Evolutionary conservation across 1,140 invertebrate species (phyloP).

Genomic region (Drosophila nikananu): DNA sequence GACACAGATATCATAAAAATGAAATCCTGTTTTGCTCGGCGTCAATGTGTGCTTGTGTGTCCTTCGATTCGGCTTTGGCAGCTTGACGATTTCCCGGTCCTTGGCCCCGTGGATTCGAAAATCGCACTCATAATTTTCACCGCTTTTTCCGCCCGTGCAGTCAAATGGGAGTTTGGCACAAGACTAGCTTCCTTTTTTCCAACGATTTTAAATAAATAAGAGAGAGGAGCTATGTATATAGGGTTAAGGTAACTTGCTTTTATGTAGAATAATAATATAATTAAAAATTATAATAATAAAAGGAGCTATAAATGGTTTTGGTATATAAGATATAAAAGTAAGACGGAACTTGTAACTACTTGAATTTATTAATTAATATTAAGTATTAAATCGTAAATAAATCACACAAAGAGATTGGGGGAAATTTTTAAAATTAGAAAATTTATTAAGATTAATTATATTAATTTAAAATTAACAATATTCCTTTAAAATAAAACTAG

Average conservation of each 20-base stretch:
- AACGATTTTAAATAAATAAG: background rate
- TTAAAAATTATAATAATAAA: no score
- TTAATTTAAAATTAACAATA: no score
- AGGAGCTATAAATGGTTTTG: no score
- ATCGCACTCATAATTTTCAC: slow-evolving; percentile 52
- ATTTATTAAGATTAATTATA: no score
- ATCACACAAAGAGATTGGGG: no score
- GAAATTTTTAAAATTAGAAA: no score
- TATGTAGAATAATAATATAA: background rate
- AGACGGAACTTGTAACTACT: background rate
- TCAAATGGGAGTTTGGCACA: slow-evolving; percentile 55
- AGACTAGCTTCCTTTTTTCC: slow-evolving; percentile 16
- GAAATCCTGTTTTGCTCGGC: slow-evolving; percentile 67
- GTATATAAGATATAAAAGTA: no score
- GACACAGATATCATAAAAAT: slow-evolving; percentile 85
- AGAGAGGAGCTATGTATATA: no score
- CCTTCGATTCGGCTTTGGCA: slow-evolving; percentile 47
- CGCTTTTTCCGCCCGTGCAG: slow-evolving; percentile 38
- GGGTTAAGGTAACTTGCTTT: background rate
- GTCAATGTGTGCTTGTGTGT: slow-evolving; percentile 29
- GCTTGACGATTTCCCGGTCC: slow-evolving; percentile 25
- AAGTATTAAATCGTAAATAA: no score
- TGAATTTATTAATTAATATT: no score
- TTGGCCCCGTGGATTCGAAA: slow-evolving; percentile 15
- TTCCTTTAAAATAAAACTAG: no score